Evolutionary conservation across 1,140 invertebrate species (phyloP), one percentile per base, ranked within the genome.

Genomic region (Solenopsis invicta): DNA sequence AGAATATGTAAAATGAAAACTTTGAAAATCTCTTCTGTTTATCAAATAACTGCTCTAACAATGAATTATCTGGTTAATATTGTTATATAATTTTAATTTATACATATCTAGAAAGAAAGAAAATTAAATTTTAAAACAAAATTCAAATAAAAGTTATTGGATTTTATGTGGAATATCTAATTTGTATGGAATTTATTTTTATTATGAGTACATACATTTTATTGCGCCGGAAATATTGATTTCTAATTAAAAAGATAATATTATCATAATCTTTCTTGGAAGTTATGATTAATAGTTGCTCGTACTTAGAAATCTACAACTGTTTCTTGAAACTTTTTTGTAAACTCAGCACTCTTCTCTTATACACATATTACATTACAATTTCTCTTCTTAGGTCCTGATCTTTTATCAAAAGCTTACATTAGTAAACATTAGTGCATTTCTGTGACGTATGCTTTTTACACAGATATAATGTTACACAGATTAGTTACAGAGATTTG

Each of bases 351-450:
- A 59, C 34, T 61, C 18, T 61, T n/a, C n/a, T n/a, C n/a, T 29
- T 29, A 29, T 24, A 41, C 2, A 77, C 34, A 34, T 77, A 77
- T 66, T 64, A 18, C 6, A n/a, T 77, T 77, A 61, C 59, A 9
- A n/a, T 8, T 41, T 41, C 41, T 41, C 41, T 41, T 41, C 41
- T 41, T 4, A 8, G 5, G 4, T 8, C 41, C 8, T 41, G 5
- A 4, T 4, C 8, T 41, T 41, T 41, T 41, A 8, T 41, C 8
- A 41, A 2, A 29, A 29, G 29, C 29, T 29, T 29, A 29, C 29
- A 29, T 29, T 29, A 29, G 29, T 29, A 0, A 29, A 0, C 29
- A 29, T 41, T 41, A 41, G 8, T 41, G 41, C 8, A 41, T 8
- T 41, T 41, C 3, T 41, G 41, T 8, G 41, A 41, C 3, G 41